Evolutionary conservation across 2,888 invertebrate species (phyloP).

Genomic region (Deilephila elpenor): DNA sequence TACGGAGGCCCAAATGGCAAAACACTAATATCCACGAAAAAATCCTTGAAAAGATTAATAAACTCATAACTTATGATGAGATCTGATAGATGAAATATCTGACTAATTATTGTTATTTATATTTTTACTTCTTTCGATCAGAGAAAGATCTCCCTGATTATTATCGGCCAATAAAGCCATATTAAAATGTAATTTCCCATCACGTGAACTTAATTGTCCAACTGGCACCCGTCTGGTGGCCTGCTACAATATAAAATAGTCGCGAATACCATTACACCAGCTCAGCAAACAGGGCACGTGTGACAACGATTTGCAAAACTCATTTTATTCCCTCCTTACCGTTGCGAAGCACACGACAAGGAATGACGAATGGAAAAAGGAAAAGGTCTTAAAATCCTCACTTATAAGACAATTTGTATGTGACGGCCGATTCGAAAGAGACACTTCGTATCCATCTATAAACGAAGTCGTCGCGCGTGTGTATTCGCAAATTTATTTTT

Average conservation of each 20-base stretch:
- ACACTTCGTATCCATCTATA: constrained; percentile 62
- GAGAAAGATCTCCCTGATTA: background rate
- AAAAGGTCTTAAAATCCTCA: constrained; percentile 56
- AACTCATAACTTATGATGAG: no score
- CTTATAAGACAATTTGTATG: constrained; percentile 74
- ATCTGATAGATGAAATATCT: no score
- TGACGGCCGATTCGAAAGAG: constrained; percentile 65
- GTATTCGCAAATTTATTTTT: constrained; percentile 45
- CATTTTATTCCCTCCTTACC: constrained; percentile 71
- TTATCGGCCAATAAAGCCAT: background rate
- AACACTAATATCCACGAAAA: no score
- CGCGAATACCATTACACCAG: constrained; percentile 19
- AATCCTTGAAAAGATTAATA: no score
- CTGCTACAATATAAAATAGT: constrained; percentile 26
- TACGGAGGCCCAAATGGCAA: no score
- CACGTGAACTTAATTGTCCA: constrained; percentile 13
- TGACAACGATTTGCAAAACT: constrained; percentile 69
- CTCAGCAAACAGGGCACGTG: constrained; percentile 56
- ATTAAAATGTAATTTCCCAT: constrained; percentile 1
- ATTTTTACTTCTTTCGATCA: background rate
- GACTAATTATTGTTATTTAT: no score
- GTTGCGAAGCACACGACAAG: constrained; percentile 68
- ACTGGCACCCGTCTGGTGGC: constrained; percentile 21
- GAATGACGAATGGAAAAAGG: constrained; percentile 81
- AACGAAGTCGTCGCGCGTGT: constrained; percentile 68